These are phyloP conservation scores for Drepana falcataria DNA, from an alignment of 2,888 invertebrate species.

Conservation along the genomic window DNA sequence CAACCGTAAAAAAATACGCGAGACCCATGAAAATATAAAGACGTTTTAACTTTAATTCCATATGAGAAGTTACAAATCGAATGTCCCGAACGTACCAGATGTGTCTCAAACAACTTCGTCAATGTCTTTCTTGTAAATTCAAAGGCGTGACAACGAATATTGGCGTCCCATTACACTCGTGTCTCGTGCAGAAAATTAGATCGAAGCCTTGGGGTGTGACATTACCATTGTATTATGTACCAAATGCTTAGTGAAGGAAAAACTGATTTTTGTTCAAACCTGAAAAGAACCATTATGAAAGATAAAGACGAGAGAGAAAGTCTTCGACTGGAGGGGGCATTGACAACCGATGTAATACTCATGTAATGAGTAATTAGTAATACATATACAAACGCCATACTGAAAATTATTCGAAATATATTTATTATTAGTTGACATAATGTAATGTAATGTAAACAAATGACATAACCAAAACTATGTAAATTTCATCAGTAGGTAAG, in stretches of 20 bases:
- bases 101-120: constrained; percentile 1
- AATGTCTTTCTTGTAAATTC: constrained; percentile 7
- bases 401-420: too few relatives aligned
- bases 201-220: constrained; percentile 14
- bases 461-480: too few relatives aligned
- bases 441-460: too few relatives aligned
- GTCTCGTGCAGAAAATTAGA: constrained; percentile 28
- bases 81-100: not conserved
- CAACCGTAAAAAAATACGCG: not conserved
- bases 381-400: too few relatives aligned
- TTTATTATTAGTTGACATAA: too few relatives aligned
- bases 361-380: too few relatives aligned
- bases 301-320: too few relatives aligned
- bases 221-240: constrained; percentile 2
- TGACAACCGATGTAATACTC: too few relatives aligned
- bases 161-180: constrained; percentile 30
- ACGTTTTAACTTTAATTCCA: not conserved
- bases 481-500: too few relatives aligned
- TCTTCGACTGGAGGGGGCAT: too few relatives aligned
- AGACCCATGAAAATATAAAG: not conserved
- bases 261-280: not conserved
- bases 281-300: too few relatives aligned
- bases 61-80: not conserved
- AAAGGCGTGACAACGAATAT: constrained; percentile 18
- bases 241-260: not conserved